These are phyloP conservation scores for Amblyopsis rosae DNA, from an alignment of 2,113 vertebrate species.

Conservation along the genomic window DNA sequence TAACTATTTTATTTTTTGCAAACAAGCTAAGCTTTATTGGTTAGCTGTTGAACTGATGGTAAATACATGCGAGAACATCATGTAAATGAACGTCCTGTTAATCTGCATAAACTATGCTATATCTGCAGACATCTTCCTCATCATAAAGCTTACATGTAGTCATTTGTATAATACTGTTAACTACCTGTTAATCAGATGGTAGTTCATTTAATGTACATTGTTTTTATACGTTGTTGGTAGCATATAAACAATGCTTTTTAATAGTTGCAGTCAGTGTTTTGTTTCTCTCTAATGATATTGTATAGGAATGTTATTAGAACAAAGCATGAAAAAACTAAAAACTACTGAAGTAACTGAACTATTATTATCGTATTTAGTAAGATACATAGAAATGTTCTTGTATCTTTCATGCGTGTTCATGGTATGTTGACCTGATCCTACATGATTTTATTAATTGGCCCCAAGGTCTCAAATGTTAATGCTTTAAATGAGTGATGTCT, in stretches of 20 bases:
- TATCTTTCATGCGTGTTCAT: slow-evolving; percentile 10
- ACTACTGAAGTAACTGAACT: too few relatives aligned
- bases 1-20: too few relatives aligned
- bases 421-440: slow-evolving; percentile 6
- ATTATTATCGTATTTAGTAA: too few relatives aligned
- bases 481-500: slow-evolving; percentile 53
- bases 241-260: neutral
- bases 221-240: neutral
- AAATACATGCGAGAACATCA: too few relatives aligned
- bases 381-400: too few relatives aligned
- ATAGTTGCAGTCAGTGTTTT: neutral
- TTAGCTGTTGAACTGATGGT: neutral
- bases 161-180: neutral
- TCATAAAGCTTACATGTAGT: neutral
- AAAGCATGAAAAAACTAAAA: too few relatives aligned
- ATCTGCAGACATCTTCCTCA: neutral
- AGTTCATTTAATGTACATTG: neutral
- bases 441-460: slow-evolving; percentile 24
- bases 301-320: too few relatives aligned
- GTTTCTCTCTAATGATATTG: too few relatives aligned
- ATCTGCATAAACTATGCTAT: neutral
- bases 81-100: neutral
- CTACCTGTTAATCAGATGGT: neutral
- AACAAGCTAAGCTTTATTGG: neutral
- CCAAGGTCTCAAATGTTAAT: slow-evolving; percentile 34